Base-by-base conservation (phyloP, 1,140 invertebrate genomes). In the Zaprionus gabonicus region DNA sequence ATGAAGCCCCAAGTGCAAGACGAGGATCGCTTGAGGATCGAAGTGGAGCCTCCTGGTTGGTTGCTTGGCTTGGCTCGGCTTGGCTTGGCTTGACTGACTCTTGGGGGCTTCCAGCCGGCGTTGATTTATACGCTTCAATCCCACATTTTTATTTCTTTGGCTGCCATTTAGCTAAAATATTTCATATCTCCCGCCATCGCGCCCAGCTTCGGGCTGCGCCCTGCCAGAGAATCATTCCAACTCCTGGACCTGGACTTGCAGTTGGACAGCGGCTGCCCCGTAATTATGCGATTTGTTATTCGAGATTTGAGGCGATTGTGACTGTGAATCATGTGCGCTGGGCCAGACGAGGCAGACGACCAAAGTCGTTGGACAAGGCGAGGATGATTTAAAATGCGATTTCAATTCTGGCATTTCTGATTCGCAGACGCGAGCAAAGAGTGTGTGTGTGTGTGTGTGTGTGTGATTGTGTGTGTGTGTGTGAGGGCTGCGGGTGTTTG, bases 201-300 rank as follows among this genome's bases (percentile, higher is more conserved):
- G 46, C 38, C 51, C 75, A 70, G 81, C 65, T 46, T 17, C 41
- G n/a, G 41, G 41, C 41, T 46, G 41, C 41, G 41, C 41, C 41
- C 41, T 46, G 41, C 57, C 67, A 80, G 69, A 64, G 66, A 58
- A 9, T 63, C 56, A 81, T 4, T n/a, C 41, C 36, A 34, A 76
- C 58, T 36, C 59, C 20, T 20, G 55, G 63, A 62, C 49, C 27
- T 65, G 44, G 20, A 51, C 76, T 36, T 71, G 55, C 49, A 73
- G 46, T 20, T 60, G 44, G 83, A 84, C 81, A 79, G 80, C 82
- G 77, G 82, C 83, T 86, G 91, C 82, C 85, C 91, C 85, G 90
- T 92, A 92, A 92, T 92, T 92, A 92, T 92, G 91, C 91, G 91
- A 92, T 92, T 92, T 92, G 91, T 92, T 92, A 92, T 92, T 87